A percentile compares a stretch with the other conserved stretches of the same genome.
Conservation (phyloP, 2,113 vertebrate genomes). For the Oostethus manadensis region DNA sequence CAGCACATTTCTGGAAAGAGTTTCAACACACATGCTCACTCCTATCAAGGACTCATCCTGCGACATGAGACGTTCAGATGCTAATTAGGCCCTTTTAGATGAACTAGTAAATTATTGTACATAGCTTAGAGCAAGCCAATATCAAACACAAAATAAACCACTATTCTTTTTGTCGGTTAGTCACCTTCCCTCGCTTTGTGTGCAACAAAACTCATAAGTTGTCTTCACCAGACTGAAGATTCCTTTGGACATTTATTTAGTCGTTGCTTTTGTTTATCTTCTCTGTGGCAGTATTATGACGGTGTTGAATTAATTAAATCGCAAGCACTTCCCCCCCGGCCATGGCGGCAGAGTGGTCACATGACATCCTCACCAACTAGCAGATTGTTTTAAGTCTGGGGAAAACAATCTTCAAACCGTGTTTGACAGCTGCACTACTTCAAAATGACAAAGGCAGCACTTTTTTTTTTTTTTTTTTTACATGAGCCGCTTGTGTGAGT, state of each 20-base stretch:
- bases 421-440: neutral
- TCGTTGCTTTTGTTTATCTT: constrained; percentile 29
- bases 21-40: constrained; percentile 46
- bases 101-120: constrained; percentile 89
- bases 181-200: constrained; percentile 63
- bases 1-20: constrained; percentile 28
- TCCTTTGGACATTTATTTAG: neutral
- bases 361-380: neutral
- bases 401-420: no score
- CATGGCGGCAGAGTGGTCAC: neutral
- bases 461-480: neutral
- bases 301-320: neutral
- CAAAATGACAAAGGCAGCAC: neutral
- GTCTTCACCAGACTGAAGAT: constrained; percentile 3
- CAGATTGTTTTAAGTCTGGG: no score
- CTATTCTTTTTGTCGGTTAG: constrained; percentile 63
- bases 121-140: constrained; percentile 73
- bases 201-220: neutral
- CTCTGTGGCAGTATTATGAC: constrained; percentile 51
- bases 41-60: constrained; percentile 30
- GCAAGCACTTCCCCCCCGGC: neutral
- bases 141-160: constrained; percentile 75
- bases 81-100: constrained; percentile 58
- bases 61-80: neutral
- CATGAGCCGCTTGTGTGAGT: neutral